These are phyloP conservation scores for Montipora cactus DNA, from an alignment of 64 coral and sea anemone genomes.

Conservation along the genomic window DNA sequence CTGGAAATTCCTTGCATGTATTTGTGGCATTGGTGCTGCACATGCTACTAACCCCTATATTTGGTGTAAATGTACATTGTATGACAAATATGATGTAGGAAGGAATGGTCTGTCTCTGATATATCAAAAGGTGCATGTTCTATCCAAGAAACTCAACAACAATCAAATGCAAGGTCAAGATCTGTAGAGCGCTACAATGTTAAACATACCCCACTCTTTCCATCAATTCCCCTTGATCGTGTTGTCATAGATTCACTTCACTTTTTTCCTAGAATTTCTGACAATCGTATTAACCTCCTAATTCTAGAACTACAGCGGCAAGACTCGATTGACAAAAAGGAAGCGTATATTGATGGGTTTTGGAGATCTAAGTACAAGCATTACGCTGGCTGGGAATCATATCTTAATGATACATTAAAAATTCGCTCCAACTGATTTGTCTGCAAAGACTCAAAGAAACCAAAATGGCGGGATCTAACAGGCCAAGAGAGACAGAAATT, in stretches of 20 bases:
- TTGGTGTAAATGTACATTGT: slow-evolving; percentile 15
- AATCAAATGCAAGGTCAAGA: not conserved
- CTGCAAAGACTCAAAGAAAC: not conserved
- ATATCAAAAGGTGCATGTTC: too few relatives aligned
- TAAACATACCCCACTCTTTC: not conserved
- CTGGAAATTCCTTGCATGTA: not conserved
- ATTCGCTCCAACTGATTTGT: not conserved
- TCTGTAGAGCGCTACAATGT: not conserved
- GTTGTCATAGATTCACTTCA: not conserved
- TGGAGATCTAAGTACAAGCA: too few relatives aligned
- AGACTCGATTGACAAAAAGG: too few relatives aligned
- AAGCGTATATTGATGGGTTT: too few relatives aligned
- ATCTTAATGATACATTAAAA: too few relatives aligned
- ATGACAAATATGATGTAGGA: not conserved
- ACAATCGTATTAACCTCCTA: not conserved
- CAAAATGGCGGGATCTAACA: not conserved
- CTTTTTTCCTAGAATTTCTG: slow-evolving; percentile 27
- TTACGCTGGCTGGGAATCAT: too few relatives aligned
- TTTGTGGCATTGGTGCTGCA: slow-evolving; percentile 28
- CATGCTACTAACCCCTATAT: slow-evolving; percentile 3
- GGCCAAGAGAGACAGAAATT: slow-evolving; percentile 37
- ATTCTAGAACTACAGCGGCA: too few relatives aligned
- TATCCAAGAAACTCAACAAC: too few relatives aligned
- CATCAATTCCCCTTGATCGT: not conserved
- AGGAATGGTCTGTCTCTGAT: not conserved